Evolutionary conservation across 2,888 invertebrate genomes (phyloP), one percentile per base, ranked within the genome.

Genomic region (Amblyjoppa proteus): DNA sequence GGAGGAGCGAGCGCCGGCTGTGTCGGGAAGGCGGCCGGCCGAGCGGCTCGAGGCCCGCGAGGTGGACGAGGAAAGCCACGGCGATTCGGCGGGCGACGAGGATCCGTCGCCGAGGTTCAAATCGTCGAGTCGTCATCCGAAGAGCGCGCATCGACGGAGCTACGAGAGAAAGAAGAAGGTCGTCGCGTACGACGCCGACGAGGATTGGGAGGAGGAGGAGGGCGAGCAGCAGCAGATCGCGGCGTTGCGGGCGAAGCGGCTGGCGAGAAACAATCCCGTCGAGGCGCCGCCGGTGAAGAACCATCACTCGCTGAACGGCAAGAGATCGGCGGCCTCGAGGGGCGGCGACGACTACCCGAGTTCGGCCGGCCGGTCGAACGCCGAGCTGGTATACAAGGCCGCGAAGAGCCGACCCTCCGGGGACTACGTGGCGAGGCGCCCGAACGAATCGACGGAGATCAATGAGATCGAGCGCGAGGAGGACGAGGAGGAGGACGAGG

Each of bases 181-280:
- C 31, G 88, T 93, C 66, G 85, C 89, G 0, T 94, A 94, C 45
- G 92, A 94, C 78, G 91, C 92, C 0, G 91, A 92, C 5, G 93
- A 93, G 69, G 94, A 94, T 83, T 94, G 94, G 94, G 92, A 93
- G 73, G 93, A 93, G 28, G 94, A 94, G 61, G 94, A 93, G 0
- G 84, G 89, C 53, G 92, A 92, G 28, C 90, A 89, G 38, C 85
- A 66, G 83, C 87, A 66, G 68, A 73, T 58, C 51, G 58, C 16
- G 0, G 74, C 20, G 34, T n/a, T 28, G 31, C 3, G 5, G 31
- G 66, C 7, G 61, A n/a, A 16, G 9, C 75, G 56, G 1, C 38
- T 49, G 13, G 9, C 31, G n/a, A 76, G 68, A 2, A 87, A 84
- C 76, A 73, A 16, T 56, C 34, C 45, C 3, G 45, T 45, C 45